Base-by-base conservation (phyloP, 2,888 invertebrate species). In the Eupithecia inturbata region DNA sequence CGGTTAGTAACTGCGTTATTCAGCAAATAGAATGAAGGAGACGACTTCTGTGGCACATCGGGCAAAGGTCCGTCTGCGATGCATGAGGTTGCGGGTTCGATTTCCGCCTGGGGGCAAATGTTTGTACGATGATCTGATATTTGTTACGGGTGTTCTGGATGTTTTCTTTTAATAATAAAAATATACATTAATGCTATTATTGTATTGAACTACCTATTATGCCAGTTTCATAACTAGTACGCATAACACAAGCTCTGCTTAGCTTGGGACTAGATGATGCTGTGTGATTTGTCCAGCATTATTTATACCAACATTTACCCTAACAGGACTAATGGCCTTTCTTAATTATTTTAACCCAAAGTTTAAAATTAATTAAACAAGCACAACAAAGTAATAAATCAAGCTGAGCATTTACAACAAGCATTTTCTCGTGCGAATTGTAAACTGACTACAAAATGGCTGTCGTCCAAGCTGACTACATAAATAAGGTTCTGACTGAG, bases 401-500 rank as follows among this genome's bases (percentile, higher is more conserved):
- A 75, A 69, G 64, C 67, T 67, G 75, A 72, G 75, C 66, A 76
- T 77, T 78, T 69, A 78, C 71, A 79, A 73, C 69, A 82, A 74
- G 76, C 75, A 73, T 71, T 71, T 63, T 69, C 68, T 78, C 76
- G 74, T 77, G 14, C 3, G 22, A 80, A 74, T 68, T 76, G 75
- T 57, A 57, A 57, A 69, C 79, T 85, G 79, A 79, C 70, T 64
- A 62, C 75, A 82, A 84, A 84, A 86, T 85, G 85, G 85, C 85
- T 57, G 68, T 62, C 71, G 63, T 82, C 82, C 82, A 84, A 82
- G 79, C 75, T 78, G 77, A 80, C 74, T 78, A 75, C 71, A 83
- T 80, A 82, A 81, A 82, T 84, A 83, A 80, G 78, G 79, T 73
- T 79, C 78, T 78, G 71, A 84, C 84, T 85, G 81, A 78, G 82